These are phyloP conservation scores for Ectemnius cavifrons DNA, from an alignment of 2,888 invertebrate genomes.

Conservation along the genomic window DNA sequence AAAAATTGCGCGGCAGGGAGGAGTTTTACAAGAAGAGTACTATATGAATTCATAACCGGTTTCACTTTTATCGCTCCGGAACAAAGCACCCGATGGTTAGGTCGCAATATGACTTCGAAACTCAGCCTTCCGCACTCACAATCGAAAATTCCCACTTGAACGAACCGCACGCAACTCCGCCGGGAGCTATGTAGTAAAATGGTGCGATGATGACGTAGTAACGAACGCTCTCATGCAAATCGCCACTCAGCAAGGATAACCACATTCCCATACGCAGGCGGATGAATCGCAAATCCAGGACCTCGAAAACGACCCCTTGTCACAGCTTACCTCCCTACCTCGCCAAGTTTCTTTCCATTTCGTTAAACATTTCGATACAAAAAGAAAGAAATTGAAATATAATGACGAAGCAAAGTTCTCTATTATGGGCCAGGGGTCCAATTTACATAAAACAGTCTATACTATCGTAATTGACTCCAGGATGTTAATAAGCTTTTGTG, in stretches of 20 bases:
- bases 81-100: neutral
- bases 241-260: constrained; percentile 7
- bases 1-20: too few relatives aligned
- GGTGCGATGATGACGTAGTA: neutral
- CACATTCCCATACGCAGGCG: neutral
- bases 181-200: neutral
- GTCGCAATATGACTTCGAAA: neutral
- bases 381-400: too few relatives aligned
- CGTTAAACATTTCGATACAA: too few relatives aligned
- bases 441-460: too few relatives aligned
- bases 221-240: constrained; percentile 39
- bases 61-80: constrained; percentile 36
- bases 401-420: too few relatives aligned
- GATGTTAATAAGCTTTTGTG: too few relatives aligned
- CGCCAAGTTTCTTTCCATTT: too few relatives aligned
- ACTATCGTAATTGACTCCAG: too few relatives aligned
- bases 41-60: constrained; percentile 13
- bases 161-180: constrained; percentile 5
- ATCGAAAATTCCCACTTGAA: constrained; percentile 12
- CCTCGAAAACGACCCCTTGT: constrained; percentile 3
- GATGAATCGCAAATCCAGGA: neutral
- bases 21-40: too few relatives aligned
- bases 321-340: too few relatives aligned
- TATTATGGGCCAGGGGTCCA: too few relatives aligned
- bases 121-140: neutral